Evolutionary conservation across 2,113 vertebrate species (phyloP), one percentile per base, ranked within the genome.

Genomic region (Apodemus speciosus): DNA sequence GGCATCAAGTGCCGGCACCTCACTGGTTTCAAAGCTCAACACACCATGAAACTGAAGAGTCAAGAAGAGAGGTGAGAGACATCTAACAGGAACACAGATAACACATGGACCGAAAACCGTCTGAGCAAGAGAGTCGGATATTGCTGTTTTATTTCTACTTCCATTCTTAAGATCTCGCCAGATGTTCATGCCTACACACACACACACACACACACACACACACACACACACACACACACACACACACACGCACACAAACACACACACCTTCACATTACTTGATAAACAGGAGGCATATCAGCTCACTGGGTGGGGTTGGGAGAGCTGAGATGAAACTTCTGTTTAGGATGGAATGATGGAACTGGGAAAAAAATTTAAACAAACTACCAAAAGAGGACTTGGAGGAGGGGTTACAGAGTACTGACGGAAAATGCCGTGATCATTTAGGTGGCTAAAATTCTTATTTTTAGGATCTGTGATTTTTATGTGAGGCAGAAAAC

Each of bases 401-500:
- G n/a, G n/a, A n/a, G n/a, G n/a, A 21, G 68, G 71, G n/a, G 66
- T 92, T 72, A 20, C 15, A 69, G 30, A 85, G 40, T 62, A 79
- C 86, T 20, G 77, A 89, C 66, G 35, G 3, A 88, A 92, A 88
- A 79, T 21, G 58, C 13, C 72, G 23, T 20, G 21, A 89, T 81
- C 5, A 0, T 91, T 91, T 75, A 43, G 20, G 16, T 89, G 66
- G 58, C 46, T 46, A 4, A 40, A 89, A 72, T 91, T 91, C 58
- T 89, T 94, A 84, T 68, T 92, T 90, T 89, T 79, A 91, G 21
- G 40, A 60, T 88, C 46, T 87, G 10, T 86, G 69, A 88, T 92
- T 96, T 95, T 93, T 79, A 46, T 89, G 89, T 86, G 86, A 95
- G 64, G 69, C 62, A 79, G 75, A 96, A 97, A 91, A 92, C 69